A percentile compares a stretch with the other conserved stretches of the same genome.
These are phyloP conservation scores for Trematocara stigmaticum DNA, from an alignment of 2,113 vertebrate genomes.

Conservation along the genomic window DNA sequence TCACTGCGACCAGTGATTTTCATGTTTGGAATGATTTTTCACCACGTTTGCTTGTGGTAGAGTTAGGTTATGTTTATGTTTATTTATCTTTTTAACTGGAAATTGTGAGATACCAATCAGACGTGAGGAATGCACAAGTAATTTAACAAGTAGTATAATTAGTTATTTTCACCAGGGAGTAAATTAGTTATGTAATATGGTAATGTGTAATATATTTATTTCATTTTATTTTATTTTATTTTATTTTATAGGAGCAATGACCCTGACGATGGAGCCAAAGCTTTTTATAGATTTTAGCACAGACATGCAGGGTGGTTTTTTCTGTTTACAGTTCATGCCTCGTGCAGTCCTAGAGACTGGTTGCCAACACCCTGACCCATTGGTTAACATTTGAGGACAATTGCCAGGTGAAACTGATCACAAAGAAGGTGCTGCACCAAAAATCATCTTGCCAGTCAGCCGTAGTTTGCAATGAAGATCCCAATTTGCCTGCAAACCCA, in stretches of 20 bases:
- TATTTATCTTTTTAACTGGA: background rate
- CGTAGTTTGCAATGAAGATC: background rate
- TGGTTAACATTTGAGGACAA: background rate
- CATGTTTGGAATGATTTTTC: background rate
- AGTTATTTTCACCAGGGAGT: background rate
- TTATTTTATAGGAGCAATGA: background rate
- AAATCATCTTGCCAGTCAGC: background rate
- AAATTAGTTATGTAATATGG: background rate
- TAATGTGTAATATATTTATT: background rate
- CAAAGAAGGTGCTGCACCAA: background rate
- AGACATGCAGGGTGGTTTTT: background rate
- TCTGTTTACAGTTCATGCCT: background rate
- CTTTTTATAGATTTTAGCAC: background rate
- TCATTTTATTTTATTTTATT: background rate
- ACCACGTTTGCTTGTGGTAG: background rate
- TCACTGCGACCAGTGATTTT: background rate
- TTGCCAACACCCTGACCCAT: background rate
- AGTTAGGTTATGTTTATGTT: background rate
- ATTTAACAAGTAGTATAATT: background rate
- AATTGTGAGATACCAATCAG: background rate
- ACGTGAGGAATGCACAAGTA: background rate
- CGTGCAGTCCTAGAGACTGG: background rate
- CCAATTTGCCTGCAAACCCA: background rate
- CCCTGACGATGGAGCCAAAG: fast-evolving
- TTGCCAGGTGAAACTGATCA: background rate